Base-by-base conservation (phyloP, 2,113 vertebrate genomes). In the Clarias macrocephalus region DNA sequence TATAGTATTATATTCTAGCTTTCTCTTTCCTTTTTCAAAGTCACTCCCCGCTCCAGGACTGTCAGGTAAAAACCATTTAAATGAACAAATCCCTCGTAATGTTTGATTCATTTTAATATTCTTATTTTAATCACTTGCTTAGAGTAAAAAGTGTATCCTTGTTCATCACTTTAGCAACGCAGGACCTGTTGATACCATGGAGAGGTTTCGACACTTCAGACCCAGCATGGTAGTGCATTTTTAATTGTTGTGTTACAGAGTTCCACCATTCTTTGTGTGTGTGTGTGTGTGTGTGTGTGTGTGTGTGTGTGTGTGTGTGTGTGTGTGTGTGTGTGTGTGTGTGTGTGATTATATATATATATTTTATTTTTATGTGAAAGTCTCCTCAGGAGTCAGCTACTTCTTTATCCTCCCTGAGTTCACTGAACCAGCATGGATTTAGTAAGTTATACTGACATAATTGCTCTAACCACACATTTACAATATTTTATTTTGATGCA, bases 31-130 rank as follows among this genome's bases (percentile, higher is more conserved):
- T 92, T 89, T 59, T 28, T 25, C 23, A 60, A 88, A 97, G 97
- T 96, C 87, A 96, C 94, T 23, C 95, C 95, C 83, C 91, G 88
- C 72, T 95, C 94, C 85, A 94, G 94, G 90, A 86, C 92, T 79
- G 89, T 91, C 86, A 96, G 95, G 96, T 95, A 89, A 4, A 79
- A 57, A 15, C 66, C 13, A 7, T 16, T 57, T 56, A 56, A 16
- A 19, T n/a, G 1, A 59, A 30, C 10, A 25, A 65, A 65, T 9
- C 25, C 25, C 48, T n/a, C 6, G 21, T 42, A 62, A 52, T 28
- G 28, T 83, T 83, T 52, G 0, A 28, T 83, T 83, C 8, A 54
- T 28, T 28, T 63, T 83, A 42, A 48, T 63, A 16, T 82, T 65
- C 7, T 56, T 79, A 15, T 48, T 25, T 48, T 48, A n/a, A 42